Evolutionary conservation across 2,113 vertebrate species (phyloP).

Genomic region (Paradoxurus hermaphroditus): DNA sequence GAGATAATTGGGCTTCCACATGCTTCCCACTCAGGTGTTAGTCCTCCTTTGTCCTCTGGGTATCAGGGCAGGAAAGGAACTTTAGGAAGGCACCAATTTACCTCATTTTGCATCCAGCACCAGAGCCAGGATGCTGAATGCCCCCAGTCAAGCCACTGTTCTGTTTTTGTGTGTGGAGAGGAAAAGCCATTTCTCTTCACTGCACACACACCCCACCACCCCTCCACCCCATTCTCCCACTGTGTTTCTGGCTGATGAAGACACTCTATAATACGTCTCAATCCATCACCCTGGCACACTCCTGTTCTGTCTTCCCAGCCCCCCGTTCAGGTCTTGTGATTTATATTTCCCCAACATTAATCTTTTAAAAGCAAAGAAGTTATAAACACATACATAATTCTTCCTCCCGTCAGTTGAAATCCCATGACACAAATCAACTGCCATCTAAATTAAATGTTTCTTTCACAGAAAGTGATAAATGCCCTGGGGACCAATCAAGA

Average conservation of each 20-base stretch:
- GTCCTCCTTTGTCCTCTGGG: neutral
- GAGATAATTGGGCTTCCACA: neutral
- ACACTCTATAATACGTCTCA: neutral
- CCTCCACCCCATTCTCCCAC: neutral
- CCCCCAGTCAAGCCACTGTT: neutral
- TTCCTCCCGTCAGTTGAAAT: slow-evolving; percentile 43
- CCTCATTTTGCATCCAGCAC: neutral
- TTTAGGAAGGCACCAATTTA: neutral
- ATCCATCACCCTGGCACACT: neutral
- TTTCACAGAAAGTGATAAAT: slow-evolving; percentile 42
- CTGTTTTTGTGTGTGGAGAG: neutral
- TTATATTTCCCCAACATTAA: slow-evolving; percentile 33
- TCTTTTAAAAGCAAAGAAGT: slow-evolving; percentile 61
- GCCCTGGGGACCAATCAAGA: slow-evolving; percentile 29
- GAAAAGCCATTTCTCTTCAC: neutral
- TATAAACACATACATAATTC: slow-evolving; percentile 55
- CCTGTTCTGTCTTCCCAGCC: neutral
- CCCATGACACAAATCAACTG: slow-evolving; percentile 37
- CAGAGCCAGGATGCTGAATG: neutral
- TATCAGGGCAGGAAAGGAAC: neutral
- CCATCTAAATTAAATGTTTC: slow-evolving; percentile 56
- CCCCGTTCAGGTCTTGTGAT: neutral
- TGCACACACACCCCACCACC: rapidly evolving
- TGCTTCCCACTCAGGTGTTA: neutral
- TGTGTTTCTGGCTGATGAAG: neutral